Conservation (phyloP, 2,888 invertebrate species). For the Euzophera pinguis region DNA sequence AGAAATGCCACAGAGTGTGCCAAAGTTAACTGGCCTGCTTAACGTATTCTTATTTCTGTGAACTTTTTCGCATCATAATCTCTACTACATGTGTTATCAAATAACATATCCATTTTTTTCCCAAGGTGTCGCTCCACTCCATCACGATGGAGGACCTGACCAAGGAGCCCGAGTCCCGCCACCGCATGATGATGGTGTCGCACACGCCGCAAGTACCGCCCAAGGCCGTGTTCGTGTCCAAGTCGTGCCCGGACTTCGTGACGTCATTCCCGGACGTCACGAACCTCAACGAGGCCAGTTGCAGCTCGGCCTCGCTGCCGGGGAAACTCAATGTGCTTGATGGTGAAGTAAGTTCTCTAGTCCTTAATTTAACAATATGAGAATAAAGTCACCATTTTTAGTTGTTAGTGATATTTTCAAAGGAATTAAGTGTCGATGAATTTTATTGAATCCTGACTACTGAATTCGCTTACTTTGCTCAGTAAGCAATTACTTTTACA, state of each 20-base stretch:
- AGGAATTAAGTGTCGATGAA: too few relatives aligned
- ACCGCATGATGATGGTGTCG: conserved; percentile 91
- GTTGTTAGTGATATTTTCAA: too few relatives aligned
- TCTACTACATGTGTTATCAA: too few relatives aligned
- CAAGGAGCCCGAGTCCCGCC: conserved; percentile 87
- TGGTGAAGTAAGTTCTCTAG: conserved; percentile 37
- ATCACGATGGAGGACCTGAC: conserved; percentile 95
- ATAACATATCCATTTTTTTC: neutral
- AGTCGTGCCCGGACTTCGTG: conserved; percentile 89
- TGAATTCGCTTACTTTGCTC: too few relatives aligned
- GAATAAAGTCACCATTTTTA: too few relatives aligned
- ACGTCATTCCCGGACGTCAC: conserved; percentile 32
- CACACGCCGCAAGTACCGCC: conserved; percentile 70
- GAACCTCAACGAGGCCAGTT: conserved; percentile 21
- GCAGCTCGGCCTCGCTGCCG: conserved; percentile 44
- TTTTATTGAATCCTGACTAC: too few relatives aligned
- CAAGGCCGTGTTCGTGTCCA: conserved; percentile 82
- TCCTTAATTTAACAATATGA: too few relatives aligned
- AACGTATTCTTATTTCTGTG: too few relatives aligned
- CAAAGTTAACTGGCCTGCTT: too few relatives aligned
- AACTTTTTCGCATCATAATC: too few relatives aligned
- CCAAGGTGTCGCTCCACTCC: conserved; percentile 87
- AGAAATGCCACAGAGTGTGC: too few relatives aligned
- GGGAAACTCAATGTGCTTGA: conserved; percentile 41
- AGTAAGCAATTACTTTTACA: too few relatives aligned